These are phyloP conservation scores for Formicarius rufipectus DNA, from an alignment of 2,113 vertebrate species.

Conservation along the genomic window DNA sequence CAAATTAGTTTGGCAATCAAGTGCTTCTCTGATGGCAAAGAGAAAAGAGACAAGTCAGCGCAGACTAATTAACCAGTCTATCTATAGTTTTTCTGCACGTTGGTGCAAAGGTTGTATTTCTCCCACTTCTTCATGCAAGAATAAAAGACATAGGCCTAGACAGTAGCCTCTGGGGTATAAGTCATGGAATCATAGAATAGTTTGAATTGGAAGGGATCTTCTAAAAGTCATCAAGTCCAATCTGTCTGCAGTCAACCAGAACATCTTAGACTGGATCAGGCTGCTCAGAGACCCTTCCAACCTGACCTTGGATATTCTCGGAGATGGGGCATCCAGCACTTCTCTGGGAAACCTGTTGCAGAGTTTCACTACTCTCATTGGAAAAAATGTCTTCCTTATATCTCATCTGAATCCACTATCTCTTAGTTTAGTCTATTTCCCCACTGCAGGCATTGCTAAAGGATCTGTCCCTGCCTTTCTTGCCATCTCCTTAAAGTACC, in stretches of 20 bases:
- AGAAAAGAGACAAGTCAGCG: background rate
- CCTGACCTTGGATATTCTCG: background rate
- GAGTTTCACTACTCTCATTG: background rate
- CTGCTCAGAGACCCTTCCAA: background rate
- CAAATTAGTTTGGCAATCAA: constrained; percentile 37
- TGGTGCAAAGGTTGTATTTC: background rate
- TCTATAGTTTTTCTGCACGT: background rate
- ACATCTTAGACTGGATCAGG: background rate
- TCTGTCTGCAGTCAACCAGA: fast-evolving
- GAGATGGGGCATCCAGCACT: fast-evolving
- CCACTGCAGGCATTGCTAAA: background rate
- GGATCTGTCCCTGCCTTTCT: background rate
- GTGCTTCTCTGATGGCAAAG: background rate
- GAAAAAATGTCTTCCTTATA: background rate
- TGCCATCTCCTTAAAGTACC: background rate
- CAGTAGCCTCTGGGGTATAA: background rate
- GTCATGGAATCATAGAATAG: background rate
- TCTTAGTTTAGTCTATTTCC: fast-evolving
- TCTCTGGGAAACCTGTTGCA: background rate
- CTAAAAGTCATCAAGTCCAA: background rate
- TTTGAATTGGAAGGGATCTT: background rate
- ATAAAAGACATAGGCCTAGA: background rate
- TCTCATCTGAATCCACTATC: background rate
- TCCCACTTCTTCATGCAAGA: background rate
- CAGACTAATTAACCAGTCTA: background rate